Percentiles rank a stretch among this genome's conserved stretches.
Evolutionary conservation across 2,113 vertebrate species (phyloP).

Genomic region (mouse (Mus musculus)): DNA sequence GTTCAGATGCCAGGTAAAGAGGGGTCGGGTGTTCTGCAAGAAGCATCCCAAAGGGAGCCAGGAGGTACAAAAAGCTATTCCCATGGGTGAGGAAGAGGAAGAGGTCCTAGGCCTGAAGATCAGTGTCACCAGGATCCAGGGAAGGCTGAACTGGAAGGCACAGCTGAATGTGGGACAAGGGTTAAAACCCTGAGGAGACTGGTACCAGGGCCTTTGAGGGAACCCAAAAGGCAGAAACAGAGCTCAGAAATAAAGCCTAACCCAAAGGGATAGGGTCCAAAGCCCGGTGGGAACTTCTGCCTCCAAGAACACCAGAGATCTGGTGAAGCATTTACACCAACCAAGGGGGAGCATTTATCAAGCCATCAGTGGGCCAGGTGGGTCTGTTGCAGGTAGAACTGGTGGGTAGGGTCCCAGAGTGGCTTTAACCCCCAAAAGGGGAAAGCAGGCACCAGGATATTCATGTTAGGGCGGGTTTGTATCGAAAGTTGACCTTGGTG

Average conservation of each 20-base stretch:
- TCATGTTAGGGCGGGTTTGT: not conserved
- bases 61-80: no score
- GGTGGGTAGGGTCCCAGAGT: not conserved
- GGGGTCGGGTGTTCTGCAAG: not conserved
- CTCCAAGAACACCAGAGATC: not conserved
- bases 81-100: not conserved
- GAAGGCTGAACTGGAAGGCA: not conserved
- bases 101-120: not conserved
- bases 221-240: not conserved
- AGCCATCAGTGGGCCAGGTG: not conserved
- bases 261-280: not conserved
- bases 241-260: not conserved
- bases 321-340: not conserved
- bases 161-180: not conserved
- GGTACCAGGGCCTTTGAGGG: not conserved
- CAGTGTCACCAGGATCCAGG: not conserved
- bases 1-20: not conserved
- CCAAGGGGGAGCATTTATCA: not conserved
- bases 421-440: not conserved
- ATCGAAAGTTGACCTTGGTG: not conserved
- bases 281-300: not conserved
- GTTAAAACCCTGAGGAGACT: not conserved
- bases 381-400: not conserved
- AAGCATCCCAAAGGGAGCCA: not conserved
- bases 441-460: not conserved